These are phyloP conservation scores for Saturnia japonica DNA, from an alignment of 2,888 invertebrate genomes.

Conservation along the genomic window DNA sequence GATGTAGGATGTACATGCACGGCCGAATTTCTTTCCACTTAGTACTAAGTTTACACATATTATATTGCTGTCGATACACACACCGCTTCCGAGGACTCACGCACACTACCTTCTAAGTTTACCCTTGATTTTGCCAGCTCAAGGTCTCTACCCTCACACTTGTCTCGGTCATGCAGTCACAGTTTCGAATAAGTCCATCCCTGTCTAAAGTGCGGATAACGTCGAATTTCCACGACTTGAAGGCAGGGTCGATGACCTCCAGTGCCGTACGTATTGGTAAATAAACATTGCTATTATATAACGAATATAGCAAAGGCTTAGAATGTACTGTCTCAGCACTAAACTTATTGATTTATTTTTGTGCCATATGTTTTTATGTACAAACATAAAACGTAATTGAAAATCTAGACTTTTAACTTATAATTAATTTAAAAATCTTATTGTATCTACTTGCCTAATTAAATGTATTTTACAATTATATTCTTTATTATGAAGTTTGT, in stretches of 20 bases:
- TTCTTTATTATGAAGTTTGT: no score
- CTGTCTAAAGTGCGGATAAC: slow-evolving; percentile 65
- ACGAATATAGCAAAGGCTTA: slow-evolving; percentile 42
- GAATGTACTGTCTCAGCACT: slow-evolving; percentile 25
- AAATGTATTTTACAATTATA: no score
- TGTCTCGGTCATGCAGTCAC: slow-evolving; percentile 57
- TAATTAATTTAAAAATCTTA: no score
- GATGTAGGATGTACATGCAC: slow-evolving; percentile 23
- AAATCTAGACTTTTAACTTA: no score
- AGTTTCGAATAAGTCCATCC: slow-evolving; percentile 60
- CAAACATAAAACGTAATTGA: no score
- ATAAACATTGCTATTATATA: slow-evolving; percentile 76
- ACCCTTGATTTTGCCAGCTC: slow-evolving; percentile 82
- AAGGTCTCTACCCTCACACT: slow-evolving; percentile 78
- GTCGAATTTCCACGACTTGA: slow-evolving; percentile 74
- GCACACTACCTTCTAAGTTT: slow-evolving; percentile 67
- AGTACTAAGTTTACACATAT: slow-evolving; percentile 32
- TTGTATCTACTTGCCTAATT: no score
- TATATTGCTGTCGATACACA: slow-evolving; percentile 42
- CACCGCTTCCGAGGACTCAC: slow-evolving; percentile 51
- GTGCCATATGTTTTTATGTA: no score
- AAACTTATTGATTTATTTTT: no score
- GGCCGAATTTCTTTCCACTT: slow-evolving; percentile 40
- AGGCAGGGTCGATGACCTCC: slow-evolving; percentile 70
- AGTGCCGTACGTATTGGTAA: slow-evolving; percentile 75